These are phyloP conservation scores for Melanophora roralis DNA, from an alignment of 2,888 invertebrate species.

Conservation along the genomic window DNA sequence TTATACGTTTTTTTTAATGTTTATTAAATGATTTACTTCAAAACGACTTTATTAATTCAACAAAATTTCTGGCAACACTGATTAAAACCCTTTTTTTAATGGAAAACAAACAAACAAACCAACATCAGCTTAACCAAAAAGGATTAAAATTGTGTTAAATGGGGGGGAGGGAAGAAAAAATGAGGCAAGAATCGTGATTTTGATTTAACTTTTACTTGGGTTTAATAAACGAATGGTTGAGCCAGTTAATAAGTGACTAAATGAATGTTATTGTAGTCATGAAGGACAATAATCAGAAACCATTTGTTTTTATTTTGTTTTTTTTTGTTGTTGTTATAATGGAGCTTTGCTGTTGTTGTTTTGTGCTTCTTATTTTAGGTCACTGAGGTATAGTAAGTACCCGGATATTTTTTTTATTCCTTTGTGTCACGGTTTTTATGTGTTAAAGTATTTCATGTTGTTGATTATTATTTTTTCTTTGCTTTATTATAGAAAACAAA, in stretches of 20 bases:
- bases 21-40: too few species aligned
- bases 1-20: too few species aligned
- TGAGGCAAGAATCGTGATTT: slow-evolving; percentile 33
- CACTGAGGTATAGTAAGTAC: slow-evolving; percentile 45
- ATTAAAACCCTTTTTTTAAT: slow-evolving; percentile 12
- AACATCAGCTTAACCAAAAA: slow-evolving; percentile 16
- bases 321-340: slow-evolving; percentile 9
- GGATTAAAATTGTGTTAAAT: background rate
- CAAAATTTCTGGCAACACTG: background rate
- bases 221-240: slow-evolving; percentile 23
- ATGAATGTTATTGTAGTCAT: slow-evolving; percentile 10
- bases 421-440: slow-evolving; percentile 37
- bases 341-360: slow-evolving; percentile 12
- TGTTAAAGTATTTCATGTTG: slow-evolving; percentile 21
- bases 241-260: slow-evolving; percentile 6
- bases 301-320: background rate
- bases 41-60: too few species aligned
- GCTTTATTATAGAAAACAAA: slow-evolving; percentile 15
- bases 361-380: slow-evolving; percentile 54
- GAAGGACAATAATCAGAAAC: slow-evolving; percentile 35
- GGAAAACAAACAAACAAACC: slow-evolving; percentile 16
- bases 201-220: slow-evolving; percentile 1
- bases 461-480: slow-evolving; percentile 2
- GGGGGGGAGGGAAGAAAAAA: background rate
- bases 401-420: slow-evolving; percentile 16